Conservation (phyloP, 1,140 invertebrate genomes). For the Coptotermes formosanus region DNA sequence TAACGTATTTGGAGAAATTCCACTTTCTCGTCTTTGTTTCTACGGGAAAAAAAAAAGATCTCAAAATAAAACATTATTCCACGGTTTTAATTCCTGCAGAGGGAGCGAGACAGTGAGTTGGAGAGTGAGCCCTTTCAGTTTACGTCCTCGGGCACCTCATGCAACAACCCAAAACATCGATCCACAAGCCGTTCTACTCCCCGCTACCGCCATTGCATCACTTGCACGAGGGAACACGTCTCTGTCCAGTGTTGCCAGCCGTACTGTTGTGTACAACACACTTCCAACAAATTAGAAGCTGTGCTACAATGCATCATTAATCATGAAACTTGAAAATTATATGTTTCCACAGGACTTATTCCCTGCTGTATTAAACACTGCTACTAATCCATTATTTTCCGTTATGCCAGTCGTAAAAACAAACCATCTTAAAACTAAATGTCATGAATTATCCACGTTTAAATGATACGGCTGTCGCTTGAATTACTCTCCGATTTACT, state of each 20-base stretch:
- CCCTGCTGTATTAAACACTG: not conserved
- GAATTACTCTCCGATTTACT: too few species aligned
- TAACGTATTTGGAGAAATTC: not conserved
- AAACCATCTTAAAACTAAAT: too few species aligned
- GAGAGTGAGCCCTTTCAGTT: not conserved
- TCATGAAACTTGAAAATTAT: not conserved
- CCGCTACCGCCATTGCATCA: not conserved
- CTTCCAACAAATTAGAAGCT: not conserved
- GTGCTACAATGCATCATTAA: not conserved
- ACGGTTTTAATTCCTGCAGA: not conserved
- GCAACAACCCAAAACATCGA: not conserved
- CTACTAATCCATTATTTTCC: not conserved
- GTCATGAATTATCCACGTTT: too few species aligned
- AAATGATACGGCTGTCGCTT: too few species aligned
- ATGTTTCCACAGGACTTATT: not conserved
- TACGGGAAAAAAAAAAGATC: not conserved
- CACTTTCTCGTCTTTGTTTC: not conserved
- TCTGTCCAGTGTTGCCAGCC: not conserved
- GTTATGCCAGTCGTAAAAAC: too few species aligned
- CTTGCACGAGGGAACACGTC: not conserved
- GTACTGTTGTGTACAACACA: not conserved
- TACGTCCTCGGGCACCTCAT: not conserved
- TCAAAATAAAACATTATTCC: not conserved
- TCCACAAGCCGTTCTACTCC: constrained; percentile 4
- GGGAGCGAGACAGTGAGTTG: not conserved